Base-by-base conservation (phyloP, 2,888 invertebrate genomes). In the Cephonodes hylas region DNA sequence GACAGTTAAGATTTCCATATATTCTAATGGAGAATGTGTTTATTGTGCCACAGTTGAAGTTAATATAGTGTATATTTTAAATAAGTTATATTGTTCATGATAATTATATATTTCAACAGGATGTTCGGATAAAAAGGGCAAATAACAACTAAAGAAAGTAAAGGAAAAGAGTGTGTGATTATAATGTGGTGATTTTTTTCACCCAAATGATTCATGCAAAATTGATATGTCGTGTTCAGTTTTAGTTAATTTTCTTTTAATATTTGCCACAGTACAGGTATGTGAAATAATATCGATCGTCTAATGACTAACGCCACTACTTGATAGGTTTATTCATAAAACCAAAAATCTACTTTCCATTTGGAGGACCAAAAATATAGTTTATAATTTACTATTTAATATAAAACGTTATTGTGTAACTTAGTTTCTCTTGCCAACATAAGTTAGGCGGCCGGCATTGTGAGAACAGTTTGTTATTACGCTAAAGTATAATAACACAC, bases 1-100 rank as follows among this genome's bases (percentile, higher is more conserved):
- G 31, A 18, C 31, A 53, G 31, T 53, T 53, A 53, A 31, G 18
- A 31, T 18, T 31, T 38, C 27, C 31, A 18, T 53, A 53, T 18
- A 31, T 27, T 53, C 15, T 6, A 48, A 53, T 61, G 44, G 60
- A 23, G 25, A 48, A 42, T 22, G 42, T 66, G 25, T 58, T 59
- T 44, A 60, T 53, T 53, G 27, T 53, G 53, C 31, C 53, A 53
- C 31, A 48, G 22, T 48, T 27, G n/a, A 38, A 53, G 53, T 53
- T 53, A 53, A 4, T 31, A 53, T 10, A 31, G 27, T 27, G 53
- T 15, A 53, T 31, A 53, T 53, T 53, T 31, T 18, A 53, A 48
- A 25, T 25, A 27, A 18, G 18, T 31, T 18, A 31, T 53, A 31
- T 20, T 53, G 3, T 18, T 31, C 31, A 10, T 31, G 10, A n/a